Base-by-base conservation (phyloP, 2,113 vertebrate genomes). In the Trochalopteron elliotii region DNA sequence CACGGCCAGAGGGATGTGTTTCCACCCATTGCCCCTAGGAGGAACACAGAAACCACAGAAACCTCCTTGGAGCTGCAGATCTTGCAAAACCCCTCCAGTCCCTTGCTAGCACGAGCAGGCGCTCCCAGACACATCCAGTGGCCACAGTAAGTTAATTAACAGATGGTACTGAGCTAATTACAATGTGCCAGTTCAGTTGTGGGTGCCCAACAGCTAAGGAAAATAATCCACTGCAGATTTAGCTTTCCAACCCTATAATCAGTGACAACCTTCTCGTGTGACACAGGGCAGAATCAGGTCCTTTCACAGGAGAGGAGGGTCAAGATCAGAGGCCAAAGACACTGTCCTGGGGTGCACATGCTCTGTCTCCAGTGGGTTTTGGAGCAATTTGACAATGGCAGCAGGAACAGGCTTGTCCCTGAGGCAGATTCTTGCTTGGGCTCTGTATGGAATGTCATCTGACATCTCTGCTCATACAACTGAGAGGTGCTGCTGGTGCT, bases 41-140 rank as follows among this genome's bases (percentile, higher is more conserved):
- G 98, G 98, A 97, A 97, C 97, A 94, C 97, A 94, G 85, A 94
- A 93, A 94, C 95, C 97, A 91, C 81, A 86, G 33, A 97, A 91
- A 93, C 77, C 74, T 87, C 69, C 95, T 87, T 59, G 83, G 81
- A 81, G 70, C 60, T 80, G 69, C 71, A 64, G 87, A 85, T 70
- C 68, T 86, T 77, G 75, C 42, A 75, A 92, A 94, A 88, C 37
- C 70, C 81, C 57, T 83, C 40, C 60, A 60, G 83, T 15, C 39
- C 68, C 57, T 87, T 21, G 52, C 56, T 16, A 45, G 60, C 0
- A 2, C 0, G 20, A 83, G 76, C 63, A 67, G 47, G 60, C 4
- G 0, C 85, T 92, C 68, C 92, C 85, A 56, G 79, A 81, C 71
- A 47, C 47, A 70, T 61, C 76, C 83, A 42, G 5, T 17, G 79